A percentile compares a stretch with the other conserved stretches of the same genome.
Evolutionary conservation across 30 jellyfish, hydroid and myxozoan genomes (phyloP).

Genomic region (Aurelia aurita): DNA sequence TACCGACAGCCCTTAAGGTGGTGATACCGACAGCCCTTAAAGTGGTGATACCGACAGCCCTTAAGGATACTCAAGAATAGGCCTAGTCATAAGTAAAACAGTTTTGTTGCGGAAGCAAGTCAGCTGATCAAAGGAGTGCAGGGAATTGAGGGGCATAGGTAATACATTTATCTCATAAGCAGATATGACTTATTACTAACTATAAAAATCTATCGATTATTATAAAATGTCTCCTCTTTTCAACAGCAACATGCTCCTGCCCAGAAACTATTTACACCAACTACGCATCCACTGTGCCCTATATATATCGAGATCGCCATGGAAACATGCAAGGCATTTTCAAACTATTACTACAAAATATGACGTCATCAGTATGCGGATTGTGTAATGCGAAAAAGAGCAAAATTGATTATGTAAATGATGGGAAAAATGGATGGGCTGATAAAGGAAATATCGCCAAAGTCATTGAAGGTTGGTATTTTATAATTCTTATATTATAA

Average conservation of each 20-base stretch:
- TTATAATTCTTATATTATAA: too few species aligned
- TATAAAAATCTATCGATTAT: too few species aligned
- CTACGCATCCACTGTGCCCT: conserved; percentile 54
- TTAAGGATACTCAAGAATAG: too few species aligned
- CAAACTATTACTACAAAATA: conserved; percentile 38
- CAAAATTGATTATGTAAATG: conserved; percentile 47
- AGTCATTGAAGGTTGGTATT: conserved; percentile 44
- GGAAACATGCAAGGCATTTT: conserved; percentile 72
- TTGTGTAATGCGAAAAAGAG: conserved; percentile 48
- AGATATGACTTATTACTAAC: too few species aligned
- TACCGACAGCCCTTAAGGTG: too few species aligned
- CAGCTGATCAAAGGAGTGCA: too few species aligned
- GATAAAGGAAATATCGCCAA: conserved; percentile 28
- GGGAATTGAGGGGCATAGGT: too few species aligned
- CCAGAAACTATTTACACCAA: conserved; percentile 79
- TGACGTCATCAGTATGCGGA: conserved; percentile 65
- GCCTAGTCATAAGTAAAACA: too few species aligned
- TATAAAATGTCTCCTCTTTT: background rate
- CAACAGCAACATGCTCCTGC: conserved; percentile 86
- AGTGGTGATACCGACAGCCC: too few species aligned
- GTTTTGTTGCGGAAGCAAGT: too few species aligned
- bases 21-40: too few species aligned
- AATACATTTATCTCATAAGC: too few species aligned
- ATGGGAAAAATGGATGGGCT: conserved; percentile 76
- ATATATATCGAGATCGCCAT: conserved; percentile 49